Evolutionary conservation across 2,888 invertebrate genomes (phyloP), one percentile per base, ranked within the genome.

Genomic region (Aleiodes alternator): DNA sequence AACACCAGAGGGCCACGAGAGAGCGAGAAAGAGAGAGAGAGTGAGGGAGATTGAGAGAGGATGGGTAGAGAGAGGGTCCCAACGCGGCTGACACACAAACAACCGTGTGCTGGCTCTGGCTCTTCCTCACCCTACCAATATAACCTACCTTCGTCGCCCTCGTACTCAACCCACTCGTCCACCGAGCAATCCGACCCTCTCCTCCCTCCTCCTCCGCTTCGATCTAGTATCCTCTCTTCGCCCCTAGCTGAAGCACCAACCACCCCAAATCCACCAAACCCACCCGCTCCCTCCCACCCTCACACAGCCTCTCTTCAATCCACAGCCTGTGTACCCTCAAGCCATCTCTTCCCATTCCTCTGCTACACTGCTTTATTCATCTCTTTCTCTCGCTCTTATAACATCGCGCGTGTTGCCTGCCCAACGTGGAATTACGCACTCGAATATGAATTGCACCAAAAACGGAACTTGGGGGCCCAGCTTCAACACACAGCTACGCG

Each of bases 1-100:
- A 77, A 78, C 70, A 69, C 73, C 75, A 73, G 77, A 77, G 70
- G 66, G 76, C 59, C 66, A 66, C 73, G 55, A 53, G 59, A 72
- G 77, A 59, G 76, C 53, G 51, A 51, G 34, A 23, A 59, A 53
- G 59, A 57, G 71, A 68, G 59, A 51, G 56, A 56, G 69, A 57
- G 23, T 50, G 71, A 55, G 8, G 12, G 78, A 72, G 56, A 23
- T 23, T 23, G 23, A 23, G 23, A 76, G 68, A 71, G 78, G 75
- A 76, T 75, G 78, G 64, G 59, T 56, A 73, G 72, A 77, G 72
- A 77, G 79, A 80, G 78, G 84, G 85, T 87, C 87, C 86, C 88
- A 87, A 85, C 83, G 88, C 87, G 88, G 85, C 89, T 89, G 89
- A 89, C 89, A 89, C 88, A 89, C 89, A 88, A 89, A 88, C 88